Evolutionary conservation across 2,888 invertebrate genomes (phyloP).

Genomic region (Cotesia congregata): DNA sequence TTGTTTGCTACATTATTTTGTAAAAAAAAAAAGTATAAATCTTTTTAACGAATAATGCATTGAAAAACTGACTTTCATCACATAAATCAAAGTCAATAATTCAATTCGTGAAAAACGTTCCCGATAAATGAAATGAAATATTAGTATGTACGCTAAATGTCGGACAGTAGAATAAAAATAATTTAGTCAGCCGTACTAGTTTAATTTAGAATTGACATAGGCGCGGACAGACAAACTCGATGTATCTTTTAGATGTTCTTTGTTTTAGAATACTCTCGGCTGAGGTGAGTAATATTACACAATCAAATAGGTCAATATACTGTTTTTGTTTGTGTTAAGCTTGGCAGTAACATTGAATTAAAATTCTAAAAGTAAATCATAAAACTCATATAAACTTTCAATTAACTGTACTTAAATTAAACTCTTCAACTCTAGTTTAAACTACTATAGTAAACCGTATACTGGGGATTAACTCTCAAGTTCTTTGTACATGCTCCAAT

Average conservation of each 20-base stretch:
- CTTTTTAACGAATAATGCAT: not conserved
- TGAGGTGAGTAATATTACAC: not conserved
- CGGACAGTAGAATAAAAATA: conserved; percentile 20
- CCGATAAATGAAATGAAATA: not conserved
- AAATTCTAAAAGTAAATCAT: conserved; percentile 15
- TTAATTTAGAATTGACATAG: not conserved
- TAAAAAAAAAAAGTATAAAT: not conserved
- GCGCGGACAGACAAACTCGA: not conserved
- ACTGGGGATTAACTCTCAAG: conserved; percentile 18
- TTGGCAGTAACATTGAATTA: not conserved
- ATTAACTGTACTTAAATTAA: conserved; percentile 7
- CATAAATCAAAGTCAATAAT: not conserved
- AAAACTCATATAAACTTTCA: conserved; percentile 14
- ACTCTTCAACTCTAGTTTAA: conserved; percentile 23
- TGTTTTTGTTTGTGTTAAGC: conserved; percentile 26
- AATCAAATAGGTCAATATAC: not conserved
- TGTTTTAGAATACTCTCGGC: not conserved
- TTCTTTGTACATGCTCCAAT: not conserved
- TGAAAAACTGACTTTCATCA: not conserved
- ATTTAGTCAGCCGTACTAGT: not conserved
- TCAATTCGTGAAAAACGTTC: not conserved
- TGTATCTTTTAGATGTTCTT: not conserved
- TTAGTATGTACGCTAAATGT: conserved; percentile 28
- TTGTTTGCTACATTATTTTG: no score
- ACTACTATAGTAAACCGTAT: conserved; percentile 18